A percentile compares a stretch with the other conserved stretches of the same genome.
phyloP scores from a whole-genome alignment of 1,140 invertebrate genomes.

The Bradysia coprophila region DNA sequence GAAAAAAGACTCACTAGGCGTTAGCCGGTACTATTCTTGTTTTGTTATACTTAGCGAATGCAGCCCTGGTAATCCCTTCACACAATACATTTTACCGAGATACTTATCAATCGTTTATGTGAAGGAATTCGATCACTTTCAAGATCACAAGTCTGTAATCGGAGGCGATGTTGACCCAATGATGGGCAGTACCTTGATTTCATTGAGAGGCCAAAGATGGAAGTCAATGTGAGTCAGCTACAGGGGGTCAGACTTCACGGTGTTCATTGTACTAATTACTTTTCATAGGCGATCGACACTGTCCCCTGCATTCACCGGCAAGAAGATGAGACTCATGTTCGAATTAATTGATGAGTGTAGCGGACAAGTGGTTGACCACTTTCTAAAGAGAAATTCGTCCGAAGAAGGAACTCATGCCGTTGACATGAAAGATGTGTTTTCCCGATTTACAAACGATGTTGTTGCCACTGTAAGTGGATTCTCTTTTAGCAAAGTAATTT shows the following conservation, averaged over 20 bases:
- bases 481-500: no score
- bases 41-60: no score
- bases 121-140: no score
- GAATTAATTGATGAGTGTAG: constrained; percentile 22
- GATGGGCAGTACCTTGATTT: constrained; percentile 21
- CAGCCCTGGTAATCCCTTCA: no score
- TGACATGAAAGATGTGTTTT: constrained; percentile 30
- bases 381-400: constrained; percentile 8
- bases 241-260: no score
- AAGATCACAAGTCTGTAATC: constrained; percentile 4
- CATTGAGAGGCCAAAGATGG: constrained; percentile 22
- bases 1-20: no score
- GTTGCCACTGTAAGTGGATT: no score
- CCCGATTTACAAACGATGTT: constrained; percentile 36
- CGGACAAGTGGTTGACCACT: constrained; percentile 13
- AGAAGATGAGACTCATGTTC: constrained; percentile 28
- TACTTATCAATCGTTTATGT: no score
- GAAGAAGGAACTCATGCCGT: constrained; percentile 13
- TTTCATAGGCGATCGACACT: constrained; percentile 24
- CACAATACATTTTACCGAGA: no score
- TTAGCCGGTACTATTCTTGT: no score
- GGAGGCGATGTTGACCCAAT: constrained; percentile 15
- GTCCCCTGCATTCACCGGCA: constrained; percentile 24
- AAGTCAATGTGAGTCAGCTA: constrained; percentile 24
- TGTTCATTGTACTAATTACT: no score